Evolutionary conservation across 2,888 invertebrate genomes (phyloP).

Genomic region (Lutraria lutraria): DNA sequence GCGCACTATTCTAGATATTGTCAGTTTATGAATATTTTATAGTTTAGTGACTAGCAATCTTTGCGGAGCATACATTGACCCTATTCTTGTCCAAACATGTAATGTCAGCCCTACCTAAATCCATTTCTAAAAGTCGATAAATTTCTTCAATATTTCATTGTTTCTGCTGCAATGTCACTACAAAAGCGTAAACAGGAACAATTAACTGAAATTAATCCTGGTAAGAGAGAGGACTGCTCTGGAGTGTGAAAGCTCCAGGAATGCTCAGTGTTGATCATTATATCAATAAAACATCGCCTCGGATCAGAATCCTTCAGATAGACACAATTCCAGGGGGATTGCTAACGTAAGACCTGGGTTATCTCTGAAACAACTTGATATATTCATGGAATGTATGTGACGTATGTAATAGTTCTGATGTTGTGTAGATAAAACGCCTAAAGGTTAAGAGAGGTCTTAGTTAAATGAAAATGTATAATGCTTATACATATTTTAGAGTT

Average conservation of each 20-base stretch:
- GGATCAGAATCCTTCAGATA: background rate
- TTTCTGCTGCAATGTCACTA: background rate
- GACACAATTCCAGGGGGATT: background rate
- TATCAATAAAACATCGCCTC: constrained; percentile 19
- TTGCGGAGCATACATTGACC: background rate
- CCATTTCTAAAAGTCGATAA: constrained; percentile 8
- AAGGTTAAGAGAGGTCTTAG: too few relatives aligned
- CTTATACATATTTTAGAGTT: too few relatives aligned
- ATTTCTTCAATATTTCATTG: constrained; percentile 18
- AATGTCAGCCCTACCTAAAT: background rate
- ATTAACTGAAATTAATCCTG: constrained; percentile 28
- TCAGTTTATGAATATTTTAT: background rate
- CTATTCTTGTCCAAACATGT: background rate
- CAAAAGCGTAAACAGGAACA: background rate
- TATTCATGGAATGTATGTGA: too few relatives aligned
- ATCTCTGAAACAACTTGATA: background rate
- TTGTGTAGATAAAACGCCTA: too few relatives aligned
- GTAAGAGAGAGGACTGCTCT: background rate
- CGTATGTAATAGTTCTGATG: too few relatives aligned
- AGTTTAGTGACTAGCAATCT: background rate
- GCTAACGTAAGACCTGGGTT: background rate
- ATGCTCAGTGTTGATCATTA: background rate
- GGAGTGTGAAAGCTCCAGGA: background rate
- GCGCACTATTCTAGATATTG: background rate
- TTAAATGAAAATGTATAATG: too few relatives aligned